Evolutionary conservation across 1,140 invertebrate species (phyloP).

Genomic region (Drosophila repleta): DNA sequence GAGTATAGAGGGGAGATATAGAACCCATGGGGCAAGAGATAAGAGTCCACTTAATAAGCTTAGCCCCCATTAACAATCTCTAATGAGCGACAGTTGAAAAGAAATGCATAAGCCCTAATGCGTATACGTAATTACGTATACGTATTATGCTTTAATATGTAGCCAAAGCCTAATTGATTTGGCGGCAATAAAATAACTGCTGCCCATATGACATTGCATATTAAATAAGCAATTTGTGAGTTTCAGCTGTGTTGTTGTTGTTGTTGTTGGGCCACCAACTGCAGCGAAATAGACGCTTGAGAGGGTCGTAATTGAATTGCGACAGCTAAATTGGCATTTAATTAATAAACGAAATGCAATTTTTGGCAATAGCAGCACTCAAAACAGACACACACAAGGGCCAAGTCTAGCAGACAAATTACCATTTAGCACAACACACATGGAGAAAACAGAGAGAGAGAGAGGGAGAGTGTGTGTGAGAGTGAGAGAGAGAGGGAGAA

Average conservation of each 20-base stretch:
- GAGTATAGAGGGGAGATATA: too few relatives aligned
- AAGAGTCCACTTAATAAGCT: too few relatives aligned
- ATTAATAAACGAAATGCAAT: conserved; percentile 79
- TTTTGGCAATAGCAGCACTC: conserved; percentile 44
- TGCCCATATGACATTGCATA: conserved; percentile 16
- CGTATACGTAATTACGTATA: too few relatives aligned
- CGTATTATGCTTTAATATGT: too few relatives aligned
- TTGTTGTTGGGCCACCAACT: conserved; percentile 39
- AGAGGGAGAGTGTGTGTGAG: not conserved
- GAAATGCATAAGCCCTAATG: too few relatives aligned
- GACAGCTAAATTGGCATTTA: conserved; percentile 66
- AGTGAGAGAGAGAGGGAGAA: conserved; percentile 2
- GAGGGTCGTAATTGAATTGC: conserved; percentile 64
- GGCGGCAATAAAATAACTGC: not conserved
- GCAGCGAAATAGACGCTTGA: conserved; percentile 11
- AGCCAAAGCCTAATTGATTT: conserved; percentile 2
- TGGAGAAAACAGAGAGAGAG: not conserved
- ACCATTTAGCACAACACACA: conserved; percentile 53
- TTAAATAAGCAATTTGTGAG: conserved; percentile 31
- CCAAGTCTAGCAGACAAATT: conserved; percentile 65
- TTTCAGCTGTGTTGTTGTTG: conserved; percentile 1
- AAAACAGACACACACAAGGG: conserved; percentile 35
- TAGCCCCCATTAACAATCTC: too few relatives aligned
- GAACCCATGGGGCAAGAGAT: too few relatives aligned
- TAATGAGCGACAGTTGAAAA: too few relatives aligned